A percentile compares a stretch with the other conserved stretches of the same genome.
phyloP scores from a whole-genome alignment of 2,797 vertebrate genomes.

The Ataeniobius toweri region DNA sequence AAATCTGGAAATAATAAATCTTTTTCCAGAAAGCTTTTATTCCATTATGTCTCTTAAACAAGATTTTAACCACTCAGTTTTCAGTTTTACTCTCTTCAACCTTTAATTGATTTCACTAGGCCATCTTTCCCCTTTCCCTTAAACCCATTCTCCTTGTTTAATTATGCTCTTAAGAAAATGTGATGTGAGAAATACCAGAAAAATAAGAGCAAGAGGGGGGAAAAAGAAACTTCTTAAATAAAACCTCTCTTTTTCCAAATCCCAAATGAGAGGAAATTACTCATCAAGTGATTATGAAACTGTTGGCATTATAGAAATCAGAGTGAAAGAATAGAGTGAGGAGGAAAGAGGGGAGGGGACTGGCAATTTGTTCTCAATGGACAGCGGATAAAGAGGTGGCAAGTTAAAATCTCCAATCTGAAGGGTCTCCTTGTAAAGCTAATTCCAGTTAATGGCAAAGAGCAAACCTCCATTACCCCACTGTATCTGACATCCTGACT shows the following conservation, averaged over 20 bases:
- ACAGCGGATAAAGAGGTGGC: slow-evolving; percentile 77
- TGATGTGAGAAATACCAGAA: slow-evolving; percentile 63
- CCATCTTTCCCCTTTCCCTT: slow-evolving; percentile 25
- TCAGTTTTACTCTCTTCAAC: slow-evolving; percentile 32
- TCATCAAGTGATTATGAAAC: slow-evolving; percentile 84
- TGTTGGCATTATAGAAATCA: slow-evolving; percentile 86
- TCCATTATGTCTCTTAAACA: slow-evolving; percentile 52
- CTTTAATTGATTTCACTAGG: slow-evolving; percentile 43
- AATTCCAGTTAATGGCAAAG: slow-evolving; percentile 88
- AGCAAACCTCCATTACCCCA: slow-evolving; percentile 77
- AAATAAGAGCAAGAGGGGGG: slow-evolving; percentile 48
- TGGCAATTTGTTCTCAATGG: slow-evolving; percentile 83
- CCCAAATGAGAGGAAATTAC: slow-evolving; percentile 84
- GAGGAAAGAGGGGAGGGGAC: slow-evolving; percentile 61
- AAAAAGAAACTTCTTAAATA: slow-evolving; percentile 58
- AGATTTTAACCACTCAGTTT: slow-evolving; percentile 37
- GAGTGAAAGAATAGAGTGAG: slow-evolving; percentile 71
- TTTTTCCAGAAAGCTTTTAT: slow-evolving; percentile 32
- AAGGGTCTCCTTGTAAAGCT: slow-evolving; percentile 85
- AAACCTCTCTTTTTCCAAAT: slow-evolving; percentile 68
- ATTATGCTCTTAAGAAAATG: slow-evolving; percentile 71
- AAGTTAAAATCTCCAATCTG: slow-evolving; percentile 78
- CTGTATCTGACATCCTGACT: slow-evolving; percentile 78
- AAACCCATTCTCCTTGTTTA: slow-evolving; percentile 47
- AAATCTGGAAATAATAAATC: not conserved